Conservation (phyloP, 2,888 invertebrate species). For the Drosophila suboccidentalis region DNA sequence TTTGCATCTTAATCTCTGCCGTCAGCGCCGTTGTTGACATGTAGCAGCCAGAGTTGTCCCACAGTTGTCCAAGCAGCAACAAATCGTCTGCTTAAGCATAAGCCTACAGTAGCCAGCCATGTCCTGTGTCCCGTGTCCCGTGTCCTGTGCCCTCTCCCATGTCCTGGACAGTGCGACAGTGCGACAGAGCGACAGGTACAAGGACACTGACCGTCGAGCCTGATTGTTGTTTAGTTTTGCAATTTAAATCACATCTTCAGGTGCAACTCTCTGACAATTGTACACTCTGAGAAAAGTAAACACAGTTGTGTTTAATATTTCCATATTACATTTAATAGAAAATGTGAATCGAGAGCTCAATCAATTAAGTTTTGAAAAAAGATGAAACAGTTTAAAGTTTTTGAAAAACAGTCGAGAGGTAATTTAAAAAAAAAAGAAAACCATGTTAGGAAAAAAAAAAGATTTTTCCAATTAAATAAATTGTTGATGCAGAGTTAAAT, state of each 20-base stretch:
- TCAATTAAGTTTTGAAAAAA: too few relatives aligned
- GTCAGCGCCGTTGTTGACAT: constrained; percentile 75
- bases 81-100: constrained; percentile 67
- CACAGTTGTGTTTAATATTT: too few relatives aligned
- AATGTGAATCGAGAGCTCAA: too few relatives aligned
- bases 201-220: constrained; percentile 37
- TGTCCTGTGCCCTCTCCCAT: background rate
- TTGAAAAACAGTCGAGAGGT: too few relatives aligned
- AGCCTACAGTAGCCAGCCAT: constrained; percentile 36
- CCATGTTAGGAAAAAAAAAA: too few relatives aligned
- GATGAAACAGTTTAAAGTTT: too few relatives aligned
- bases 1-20: constrained; percentile 81
- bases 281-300: background rate
- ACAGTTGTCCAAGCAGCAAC: constrained; percentile 21
- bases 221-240: constrained; percentile 80
- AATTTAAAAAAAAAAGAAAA: too few relatives aligned
- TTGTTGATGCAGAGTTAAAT: too few relatives aligned
- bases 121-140: background rate
- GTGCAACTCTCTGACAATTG: constrained; percentile 57
- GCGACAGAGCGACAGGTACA: background rate
- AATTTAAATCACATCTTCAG: constrained; percentile 76
- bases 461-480: too few relatives aligned
- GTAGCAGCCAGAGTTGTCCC: constrained; percentile 30
- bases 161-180: background rate
- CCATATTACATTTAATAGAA: too few relatives aligned